These are phyloP conservation scores for Ormyrus pomaceus DNA, from an alignment of 2,888 invertebrate species.

Conservation along the genomic window DNA sequence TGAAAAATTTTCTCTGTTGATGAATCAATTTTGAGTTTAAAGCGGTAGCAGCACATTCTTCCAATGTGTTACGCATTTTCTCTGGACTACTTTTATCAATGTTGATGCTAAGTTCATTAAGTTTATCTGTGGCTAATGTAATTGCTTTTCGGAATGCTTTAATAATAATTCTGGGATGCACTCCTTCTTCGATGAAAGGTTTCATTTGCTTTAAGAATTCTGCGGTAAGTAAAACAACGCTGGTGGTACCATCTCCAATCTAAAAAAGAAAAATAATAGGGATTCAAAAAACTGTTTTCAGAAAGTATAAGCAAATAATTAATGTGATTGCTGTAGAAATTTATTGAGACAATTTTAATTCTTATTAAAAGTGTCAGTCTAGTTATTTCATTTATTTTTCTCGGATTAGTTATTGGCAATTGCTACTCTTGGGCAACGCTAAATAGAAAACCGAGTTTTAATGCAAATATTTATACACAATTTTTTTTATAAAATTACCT, in stretches of 20 bases:
- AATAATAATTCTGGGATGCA: slow-evolving; percentile 95
- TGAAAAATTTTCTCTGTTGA: slow-evolving; percentile 96
- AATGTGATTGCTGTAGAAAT: slow-evolving; percentile 64
- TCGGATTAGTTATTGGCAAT: slow-evolving; percentile 56
- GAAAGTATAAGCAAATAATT: neutral
- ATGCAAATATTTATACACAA: neutral
- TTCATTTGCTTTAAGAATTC: slow-evolving; percentile 97
- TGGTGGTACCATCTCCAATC: slow-evolving; percentile 99
- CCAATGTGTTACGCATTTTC: slow-evolving; percentile 82
- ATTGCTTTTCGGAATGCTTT: slow-evolving; percentile 91
- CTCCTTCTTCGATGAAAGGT: slow-evolving; percentile 96
- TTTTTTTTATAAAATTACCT: slow-evolving; percentile 79
- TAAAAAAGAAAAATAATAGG: slow-evolving; percentile 69
- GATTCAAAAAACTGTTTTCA: neutral
- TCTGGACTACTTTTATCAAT: slow-evolving; percentile 81
- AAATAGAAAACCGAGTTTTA: slow-evolving; percentile 17
- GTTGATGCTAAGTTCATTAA: slow-evolving; percentile 89
- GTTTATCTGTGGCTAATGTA: slow-evolving; percentile 87
- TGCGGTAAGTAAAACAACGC: slow-evolving; percentile 95
- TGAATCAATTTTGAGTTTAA: slow-evolving; percentile 98
- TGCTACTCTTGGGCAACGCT: slow-evolving; percentile 26
- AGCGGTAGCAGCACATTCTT: slow-evolving; percentile 96
- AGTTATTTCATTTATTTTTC: slow-evolving; percentile 64
- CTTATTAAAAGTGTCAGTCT: slow-evolving; percentile 67
- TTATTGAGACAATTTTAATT: slow-evolving; percentile 64